Base-by-base conservation (phyloP, 2,797 vertebrate species). In the Bradypodion pumilum region DNA sequence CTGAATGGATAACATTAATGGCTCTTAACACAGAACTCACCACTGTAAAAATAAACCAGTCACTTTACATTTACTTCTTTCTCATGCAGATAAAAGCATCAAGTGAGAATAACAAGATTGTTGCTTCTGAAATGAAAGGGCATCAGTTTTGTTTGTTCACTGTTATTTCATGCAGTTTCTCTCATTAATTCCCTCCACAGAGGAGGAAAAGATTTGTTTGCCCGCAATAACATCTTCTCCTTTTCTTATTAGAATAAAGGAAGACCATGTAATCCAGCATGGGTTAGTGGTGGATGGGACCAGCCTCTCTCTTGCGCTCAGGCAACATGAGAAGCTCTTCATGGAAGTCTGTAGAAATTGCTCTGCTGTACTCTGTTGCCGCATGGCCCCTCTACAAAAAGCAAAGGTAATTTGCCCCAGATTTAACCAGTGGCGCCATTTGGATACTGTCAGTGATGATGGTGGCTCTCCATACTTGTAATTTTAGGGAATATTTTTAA, bases 311-410 rank as follows among this genome's bases (percentile, higher is more conserved):
- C 96, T 99, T 93, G 98, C 98, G 37, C 95, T 99, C 93, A 97
- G 98, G 92, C 97, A 97, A 84, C 99, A 99, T 35, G 98, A 99
- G 94, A 99, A 98, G 91, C 96, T 99, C 74, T 99, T 99, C 89
- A 99, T 99, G 98, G 98, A 99, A 85, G 98, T 99, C 88, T 99
- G 98, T 94, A 98, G 96, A 95, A 98, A 97, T 95, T 99, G 98
- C 87, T 97, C 97, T 0, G 98, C 98, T 1, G 99, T 99, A 78
- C 93, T 99, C 59, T 99, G 99, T 94, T 99, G 98, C 93, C 97
- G 98, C 86, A 99, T 99, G 98, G 98, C 99, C 56, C 98, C 99
- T 0, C 96, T 99, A 88, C 98, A 99, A 94, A 99, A 99, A 95
- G 98, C 98, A 75, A 99, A 99, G 97, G 98, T 98, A 95, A 88